Percentiles rank a stretch among this genome's conserved stretches.
These are phyloP conservation scores for Drusus annulatus DNA, from an alignment of 1,140 invertebrate genomes.

Conservation along the genomic window DNA sequence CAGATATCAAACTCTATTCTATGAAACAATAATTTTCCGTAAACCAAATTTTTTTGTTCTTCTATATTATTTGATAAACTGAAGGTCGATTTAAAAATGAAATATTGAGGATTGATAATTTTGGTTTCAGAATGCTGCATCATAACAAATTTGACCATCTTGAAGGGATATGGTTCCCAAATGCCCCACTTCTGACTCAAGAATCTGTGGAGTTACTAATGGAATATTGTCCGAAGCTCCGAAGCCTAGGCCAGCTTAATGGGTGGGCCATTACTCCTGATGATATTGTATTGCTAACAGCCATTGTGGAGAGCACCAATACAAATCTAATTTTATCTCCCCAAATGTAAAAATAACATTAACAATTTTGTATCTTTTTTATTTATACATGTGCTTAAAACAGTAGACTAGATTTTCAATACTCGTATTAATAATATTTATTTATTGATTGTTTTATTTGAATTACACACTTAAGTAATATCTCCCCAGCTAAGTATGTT, in stretches of 20 bases:
- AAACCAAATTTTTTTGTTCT: too few relatives aligned
- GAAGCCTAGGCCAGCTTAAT: constrained; percentile 74
- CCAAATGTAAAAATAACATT: constrained; percentile 62
- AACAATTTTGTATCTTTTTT: constrained; percentile 61
- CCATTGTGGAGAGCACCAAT: constrained; percentile 75
- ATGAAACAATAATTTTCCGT: too few relatives aligned
- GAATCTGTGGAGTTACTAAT: constrained; percentile 75
- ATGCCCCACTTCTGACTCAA: constrained; percentile 73
- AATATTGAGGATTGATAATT: too few relatives aligned
- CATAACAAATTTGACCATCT: constrained; percentile 72
- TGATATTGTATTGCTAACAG: constrained; percentile 75
- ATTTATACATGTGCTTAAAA: neutral
- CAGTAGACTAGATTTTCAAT: too few relatives aligned
- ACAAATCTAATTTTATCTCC: constrained; percentile 73
- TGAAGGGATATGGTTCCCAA: constrained; percentile 77
- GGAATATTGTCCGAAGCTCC: constrained; percentile 76
- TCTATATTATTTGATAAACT: too few relatives aligned
- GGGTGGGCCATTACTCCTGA: constrained; percentile 76
- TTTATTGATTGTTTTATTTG: neutral
- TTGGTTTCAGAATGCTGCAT: constrained; percentile 69
- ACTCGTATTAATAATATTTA: neutral
- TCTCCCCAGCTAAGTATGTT: too few relatives aligned
- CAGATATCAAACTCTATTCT: too few relatives aligned
- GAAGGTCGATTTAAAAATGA: too few relatives aligned
- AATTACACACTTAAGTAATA: too few relatives aligned